These are phyloP conservation scores for Anastatus disparis DNA, from an alignment of 1,140 invertebrate genomes.

Conservation along the genomic window DNA sequence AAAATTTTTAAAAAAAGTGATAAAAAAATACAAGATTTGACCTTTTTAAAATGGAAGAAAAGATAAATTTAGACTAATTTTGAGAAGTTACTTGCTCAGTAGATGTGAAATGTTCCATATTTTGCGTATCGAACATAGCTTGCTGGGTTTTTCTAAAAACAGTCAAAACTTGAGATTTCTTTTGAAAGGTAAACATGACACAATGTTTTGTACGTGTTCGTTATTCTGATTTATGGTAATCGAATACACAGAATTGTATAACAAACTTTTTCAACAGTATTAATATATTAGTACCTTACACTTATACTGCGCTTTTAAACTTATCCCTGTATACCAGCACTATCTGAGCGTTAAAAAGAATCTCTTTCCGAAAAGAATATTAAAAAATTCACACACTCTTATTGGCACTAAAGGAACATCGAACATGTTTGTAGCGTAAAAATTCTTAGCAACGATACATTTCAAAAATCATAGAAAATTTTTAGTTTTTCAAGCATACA, in stretches of 20 bases:
- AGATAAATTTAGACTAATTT: no score
- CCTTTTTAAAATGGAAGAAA: no score
- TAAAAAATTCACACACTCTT: conserved; percentile 45
- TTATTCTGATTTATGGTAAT: background rate
- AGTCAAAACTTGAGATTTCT: conserved; percentile 7
- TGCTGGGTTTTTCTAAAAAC: conserved; percentile 35
- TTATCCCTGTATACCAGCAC: conserved; percentile 42
- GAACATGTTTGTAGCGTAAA: conserved; percentile 30
- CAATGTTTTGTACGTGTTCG: background rate
- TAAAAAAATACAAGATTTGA: no score
- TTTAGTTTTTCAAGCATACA: conserved; percentile 9
- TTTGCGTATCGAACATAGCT: conserved; percentile 58
- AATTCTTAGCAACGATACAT: conserved; percentile 35
- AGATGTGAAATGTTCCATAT: background rate
- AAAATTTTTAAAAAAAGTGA: no score
- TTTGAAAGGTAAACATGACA: background rate
- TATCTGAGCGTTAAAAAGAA: conserved; percentile 33
- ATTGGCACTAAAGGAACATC: conserved; percentile 58
- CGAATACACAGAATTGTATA: background rate
- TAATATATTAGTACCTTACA: conserved; percentile 37
- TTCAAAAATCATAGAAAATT: conserved; percentile 45
- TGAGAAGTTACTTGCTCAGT: no score
- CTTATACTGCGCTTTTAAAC: conserved; percentile 43
- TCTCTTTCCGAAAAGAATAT: conserved; percentile 32
- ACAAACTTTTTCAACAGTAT: background rate